Evolutionary conservation across 2,113 vertebrate species (phyloP).

Genomic region (Hydrochoerus hydrochaeris): DNA sequence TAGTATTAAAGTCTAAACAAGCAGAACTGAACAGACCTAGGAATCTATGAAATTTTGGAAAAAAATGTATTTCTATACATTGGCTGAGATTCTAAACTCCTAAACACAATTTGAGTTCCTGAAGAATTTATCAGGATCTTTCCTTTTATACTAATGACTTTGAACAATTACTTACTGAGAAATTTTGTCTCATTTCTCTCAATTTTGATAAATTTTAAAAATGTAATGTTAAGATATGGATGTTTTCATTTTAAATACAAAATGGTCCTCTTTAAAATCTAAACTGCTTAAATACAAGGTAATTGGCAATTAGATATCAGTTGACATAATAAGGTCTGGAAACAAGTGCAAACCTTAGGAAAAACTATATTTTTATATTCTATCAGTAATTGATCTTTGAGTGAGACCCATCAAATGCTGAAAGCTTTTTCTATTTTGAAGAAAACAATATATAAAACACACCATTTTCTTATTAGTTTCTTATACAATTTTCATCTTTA

Average conservation of each 20-base stretch:
- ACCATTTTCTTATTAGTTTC: neutral
- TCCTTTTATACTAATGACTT: neutral
- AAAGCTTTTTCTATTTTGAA: slow-evolving; percentile 16
- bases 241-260: slow-evolving; percentile 53
- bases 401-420: slow-evolving; percentile 29
- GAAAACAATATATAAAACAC: slow-evolving; percentile 52
- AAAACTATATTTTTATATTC: neutral
- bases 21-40: neutral
- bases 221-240: neutral
- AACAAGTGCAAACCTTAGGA: neutral
- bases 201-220: neutral
- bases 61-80: neutral
- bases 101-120: neutral
- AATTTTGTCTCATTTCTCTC: neutral
- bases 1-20: neutral
- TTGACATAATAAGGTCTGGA: slow-evolving; percentile 22
- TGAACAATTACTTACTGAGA: neutral
- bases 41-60: neutral
- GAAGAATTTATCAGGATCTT: neutral
- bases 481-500: neutral
- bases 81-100: neutral
- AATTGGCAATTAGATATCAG: neutral
- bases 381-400: slow-evolving; percentile 58
- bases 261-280: neutral
- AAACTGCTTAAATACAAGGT: neutral